phyloP scores from a whole-genome alignment of 1,140 invertebrate species.

The Drosophila biarmipes region DNA sequence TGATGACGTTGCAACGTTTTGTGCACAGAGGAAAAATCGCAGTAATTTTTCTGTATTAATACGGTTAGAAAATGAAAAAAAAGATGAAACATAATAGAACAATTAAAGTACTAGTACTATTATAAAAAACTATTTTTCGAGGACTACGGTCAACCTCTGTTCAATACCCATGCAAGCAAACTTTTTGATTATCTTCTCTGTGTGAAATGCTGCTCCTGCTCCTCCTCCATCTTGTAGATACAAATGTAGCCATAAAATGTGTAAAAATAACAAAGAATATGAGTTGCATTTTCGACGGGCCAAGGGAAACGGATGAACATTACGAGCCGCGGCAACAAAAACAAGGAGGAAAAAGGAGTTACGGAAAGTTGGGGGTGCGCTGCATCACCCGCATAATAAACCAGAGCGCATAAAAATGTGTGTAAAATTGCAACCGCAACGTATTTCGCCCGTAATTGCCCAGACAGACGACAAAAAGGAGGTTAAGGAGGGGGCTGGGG shows the following conservation, averaged over 20 bases:
- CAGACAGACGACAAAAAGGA: constrained; percentile 43
- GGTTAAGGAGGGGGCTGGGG: constrained; percentile 2
- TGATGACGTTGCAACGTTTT: constrained; percentile 48
- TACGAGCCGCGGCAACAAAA: constrained; percentile 48
- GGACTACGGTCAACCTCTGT: too few relatives aligned
- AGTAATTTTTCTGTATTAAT: too few relatives aligned
- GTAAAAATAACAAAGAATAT: constrained; percentile 79
- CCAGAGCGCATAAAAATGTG: constrained; percentile 60
- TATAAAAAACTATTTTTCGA: too few relatives aligned
- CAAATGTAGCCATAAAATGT: constrained; percentile 67
- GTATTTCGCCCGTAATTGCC: constrained; percentile 52
- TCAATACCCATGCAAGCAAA: too few relatives aligned
- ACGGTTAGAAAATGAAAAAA: too few relatives aligned
- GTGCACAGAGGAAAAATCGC: neutral
- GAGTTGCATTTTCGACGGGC: constrained; percentile 66
- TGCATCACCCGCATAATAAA: constrained; percentile 75
- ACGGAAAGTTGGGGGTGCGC: neutral
- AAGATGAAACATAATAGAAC: too few relatives aligned
- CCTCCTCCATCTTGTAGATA: constrained; percentile 35
- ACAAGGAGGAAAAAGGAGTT: constrained; percentile 6
- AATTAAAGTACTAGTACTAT: too few relatives aligned
- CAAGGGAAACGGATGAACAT: constrained; percentile 65
- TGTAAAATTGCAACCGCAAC: constrained; percentile 54
- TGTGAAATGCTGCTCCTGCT: constrained; percentile 9
- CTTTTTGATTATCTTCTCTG: neutral